Percentiles rank a stretch among this genome's conserved stretches.
Conservation (phyloP, 2,888 invertebrate genomes). For the Tetrapedia diversipes region DNA sequence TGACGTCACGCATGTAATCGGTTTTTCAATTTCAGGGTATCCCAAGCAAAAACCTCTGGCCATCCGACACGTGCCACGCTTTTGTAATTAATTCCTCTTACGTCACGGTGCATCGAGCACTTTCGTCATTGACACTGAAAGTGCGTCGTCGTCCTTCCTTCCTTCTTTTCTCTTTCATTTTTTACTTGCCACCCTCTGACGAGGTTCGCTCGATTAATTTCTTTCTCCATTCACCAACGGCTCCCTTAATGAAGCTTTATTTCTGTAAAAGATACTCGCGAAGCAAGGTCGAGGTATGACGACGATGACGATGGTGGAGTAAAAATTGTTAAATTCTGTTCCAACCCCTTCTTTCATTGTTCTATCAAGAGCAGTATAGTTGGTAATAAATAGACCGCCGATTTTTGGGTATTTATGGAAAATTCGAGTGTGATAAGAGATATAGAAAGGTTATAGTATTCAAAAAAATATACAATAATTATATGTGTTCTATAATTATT, state of each 20-base stretch:
- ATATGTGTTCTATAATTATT: too few species aligned
- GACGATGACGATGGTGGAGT: too few species aligned
- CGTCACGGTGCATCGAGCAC: constrained; percentile 17
- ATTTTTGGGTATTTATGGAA: too few species aligned
- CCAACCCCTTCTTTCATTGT: too few species aligned
- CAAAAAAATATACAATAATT: too few species aligned
- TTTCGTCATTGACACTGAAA: constrained; percentile 26
- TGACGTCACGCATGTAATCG: constrained; percentile 41
- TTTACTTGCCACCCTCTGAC: neutral
- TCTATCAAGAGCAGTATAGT: too few species aligned
- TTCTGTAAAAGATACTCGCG: neutral
- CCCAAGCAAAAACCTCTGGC: constrained; percentile 5
- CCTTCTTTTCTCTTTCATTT: neutral
- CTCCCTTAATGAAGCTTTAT: constrained; percentile 31
- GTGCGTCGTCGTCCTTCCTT: constrained; percentile 2
- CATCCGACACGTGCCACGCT: neutral
- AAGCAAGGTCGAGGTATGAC: too few species aligned
- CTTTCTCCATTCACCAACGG: constrained; percentile 28
- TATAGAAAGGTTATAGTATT: too few species aligned
- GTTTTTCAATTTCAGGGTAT: constrained; percentile 30
- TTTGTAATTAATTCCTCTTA: constrained; percentile 10
- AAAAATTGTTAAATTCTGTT: too few species aligned
- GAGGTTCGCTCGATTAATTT: constrained; percentile 11
- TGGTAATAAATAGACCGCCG: too few species aligned
- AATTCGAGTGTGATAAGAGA: too few species aligned